Base-by-base conservation (phyloP, 1,140 invertebrate genomes). In the Branchinecta lindahli region DNA sequence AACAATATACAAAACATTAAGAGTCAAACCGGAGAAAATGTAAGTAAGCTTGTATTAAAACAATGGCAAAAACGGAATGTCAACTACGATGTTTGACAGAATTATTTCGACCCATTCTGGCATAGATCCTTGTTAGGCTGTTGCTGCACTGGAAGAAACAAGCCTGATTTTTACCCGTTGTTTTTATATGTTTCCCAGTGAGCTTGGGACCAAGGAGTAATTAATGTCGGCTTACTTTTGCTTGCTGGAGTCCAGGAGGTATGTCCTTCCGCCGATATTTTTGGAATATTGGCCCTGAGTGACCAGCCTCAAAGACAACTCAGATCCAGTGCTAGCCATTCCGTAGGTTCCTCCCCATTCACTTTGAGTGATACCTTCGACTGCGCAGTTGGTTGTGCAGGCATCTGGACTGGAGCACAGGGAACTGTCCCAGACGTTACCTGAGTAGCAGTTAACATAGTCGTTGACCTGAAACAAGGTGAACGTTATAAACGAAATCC, bases 281-380 rank as follows among this genome's bases (percentile, higher is more conserved):
- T 66, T 74, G 45, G 73, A 74, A 66, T 72, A 74, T 0, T 69
- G 71, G 45, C 74, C 74, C 10, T 74, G 69, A 44, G 74, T 74
- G 44, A 74, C 71, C 67, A 74, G 70, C 52, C 70, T 67, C 7
- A 74, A 44, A 33, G 20, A 65, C 6, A 74, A 46, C n/a, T 46
- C 44, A 20, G 69, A 70, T 12, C 73, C 74, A 18, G 68, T 67
- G 46, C 33, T 44, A 7, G 52, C 45, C 21, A 72, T 69, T 10
- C 74, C 74, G 61, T 74, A 74, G 21, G 74, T 74, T 18, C 73
- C 70, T n/a, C 44, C 21, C 74, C 74, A 74, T 46, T 72, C 72
- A 46, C 44, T 67, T 46, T 46, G n/a, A 44, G 68, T 69, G 46
- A 74, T 70, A 8, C 74, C 74, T 46, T 74, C 74, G n/a, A 74